Evolutionary conservation across 2,888 invertebrate species (phyloP).

Genomic region (Brachyptera putata): DNA sequence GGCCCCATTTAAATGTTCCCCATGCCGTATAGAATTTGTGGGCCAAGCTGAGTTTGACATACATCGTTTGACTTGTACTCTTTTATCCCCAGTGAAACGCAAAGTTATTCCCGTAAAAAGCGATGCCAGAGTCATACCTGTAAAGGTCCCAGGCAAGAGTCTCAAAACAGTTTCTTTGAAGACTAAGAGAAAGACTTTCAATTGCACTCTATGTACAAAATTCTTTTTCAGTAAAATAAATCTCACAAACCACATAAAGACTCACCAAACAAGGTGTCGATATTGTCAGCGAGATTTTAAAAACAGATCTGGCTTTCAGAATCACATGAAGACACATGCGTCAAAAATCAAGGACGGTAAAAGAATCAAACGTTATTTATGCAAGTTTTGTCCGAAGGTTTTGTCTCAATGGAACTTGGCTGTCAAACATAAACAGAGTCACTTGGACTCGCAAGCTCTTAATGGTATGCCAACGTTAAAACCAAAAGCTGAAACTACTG

Average conservation of each 20-base stretch:
- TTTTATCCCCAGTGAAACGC: neutral
- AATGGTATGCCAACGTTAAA: too few species aligned
- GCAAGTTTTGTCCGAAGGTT: neutral
- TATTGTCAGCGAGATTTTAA: neutral
- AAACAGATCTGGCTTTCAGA: neutral
- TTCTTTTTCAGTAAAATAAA: conserved; percentile 48
- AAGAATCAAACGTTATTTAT: neutral
- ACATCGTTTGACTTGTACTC: neutral
- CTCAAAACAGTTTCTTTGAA: too few species aligned
- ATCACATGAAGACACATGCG: neutral
- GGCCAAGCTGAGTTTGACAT: neutral
- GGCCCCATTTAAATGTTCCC: neutral
- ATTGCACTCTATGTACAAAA: conserved; percentile 58
- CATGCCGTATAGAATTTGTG: neutral
- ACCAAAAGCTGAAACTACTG: too few species aligned
- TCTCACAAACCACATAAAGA: conserved; percentile 40
- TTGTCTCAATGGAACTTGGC: too few species aligned
- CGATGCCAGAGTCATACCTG: too few species aligned
- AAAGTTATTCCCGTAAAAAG: too few species aligned
- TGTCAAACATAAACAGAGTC: too few species aligned
- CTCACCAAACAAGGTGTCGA: conserved; percentile 1
- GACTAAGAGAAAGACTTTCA: too few species aligned
- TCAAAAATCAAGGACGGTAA: neutral
- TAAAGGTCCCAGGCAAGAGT: too few species aligned
- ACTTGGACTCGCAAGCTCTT: too few species aligned